Base-by-base conservation (phyloP, 2,888 invertebrate genomes). In the Brenthis daphne region DNA sequence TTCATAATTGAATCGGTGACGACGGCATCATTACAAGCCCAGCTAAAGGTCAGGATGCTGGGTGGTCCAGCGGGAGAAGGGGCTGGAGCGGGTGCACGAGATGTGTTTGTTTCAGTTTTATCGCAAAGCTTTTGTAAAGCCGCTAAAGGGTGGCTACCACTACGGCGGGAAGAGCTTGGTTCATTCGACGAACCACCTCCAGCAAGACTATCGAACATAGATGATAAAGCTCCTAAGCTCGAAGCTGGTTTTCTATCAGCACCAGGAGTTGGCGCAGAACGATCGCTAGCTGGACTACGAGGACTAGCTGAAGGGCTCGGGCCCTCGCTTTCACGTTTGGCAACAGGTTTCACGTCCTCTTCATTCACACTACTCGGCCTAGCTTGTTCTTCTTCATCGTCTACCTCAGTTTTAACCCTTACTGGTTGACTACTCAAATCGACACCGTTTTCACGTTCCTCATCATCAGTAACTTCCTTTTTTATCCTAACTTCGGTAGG, bases 61-160 rank as follows among this genome's bases (percentile, higher is more conserved):
- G 97, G 97, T 0, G 97, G 96, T 0, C 96, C 94, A 13, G 96
- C 95, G 1, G 94, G 94, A 0, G 95, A 94, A 70, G 82, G 93
- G 73, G 86, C 93, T 73, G 86, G 93, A 70, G 88, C 85, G n/a
- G 85, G 94, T 57, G 92, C 90, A 37, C 94, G 94, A 50, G 94
- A 92, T 47, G 95, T 94, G 75, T 95, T 95, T 20, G 95, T 96
- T 90, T 98, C 98, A 76, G 98, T 98, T 90, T 98, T 98, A 87
- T 99, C 98, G 91, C 99, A 98, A 37, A 99, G 95, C 87, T 98
- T 98, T 85, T 99, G 99, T 67, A 99, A 91, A 1, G 98, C 98
- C 24, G 98, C 98, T 77, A 99, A 88, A 6, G 99, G 99, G 89
- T 99, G 98, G 79, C 98, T 96, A 71, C 95, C 95, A 13, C 95